These are phyloP conservation scores for Microchrysa polita DNA, from an alignment of 2,888 invertebrate species.

Conservation along the genomic window DNA sequence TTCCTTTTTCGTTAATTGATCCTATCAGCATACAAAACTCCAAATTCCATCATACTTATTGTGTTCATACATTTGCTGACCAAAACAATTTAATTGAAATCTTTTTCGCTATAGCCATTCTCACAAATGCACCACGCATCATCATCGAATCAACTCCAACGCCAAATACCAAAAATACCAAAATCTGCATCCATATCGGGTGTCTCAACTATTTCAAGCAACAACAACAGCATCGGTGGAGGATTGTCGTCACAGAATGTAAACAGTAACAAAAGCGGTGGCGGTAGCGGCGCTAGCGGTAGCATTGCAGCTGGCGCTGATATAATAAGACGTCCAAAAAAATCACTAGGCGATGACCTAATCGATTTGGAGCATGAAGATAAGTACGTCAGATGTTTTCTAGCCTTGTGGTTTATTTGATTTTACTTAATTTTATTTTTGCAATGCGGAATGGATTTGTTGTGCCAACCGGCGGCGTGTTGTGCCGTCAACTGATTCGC, in stretches of 20 bases:
- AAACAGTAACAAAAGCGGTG: background rate
- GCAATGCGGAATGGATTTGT: background rate
- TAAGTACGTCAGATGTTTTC: slow-evolving; percentile 57
- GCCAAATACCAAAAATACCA: slow-evolving; percentile 45
- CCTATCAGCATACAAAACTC: too few species aligned
- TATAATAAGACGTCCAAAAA: slow-evolving; percentile 44
- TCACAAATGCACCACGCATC: slow-evolving; percentile 32
- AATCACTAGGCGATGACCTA: slow-evolving; percentile 55
- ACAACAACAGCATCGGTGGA: background rate
- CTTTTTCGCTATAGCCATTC: slow-evolving; percentile 26
- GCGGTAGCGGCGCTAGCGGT: background rate
- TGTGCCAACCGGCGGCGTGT: slow-evolving; percentile 1
- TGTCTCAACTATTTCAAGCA: slow-evolving; percentile 46
- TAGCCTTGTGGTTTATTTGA: background rate
- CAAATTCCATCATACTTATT: too few species aligned
- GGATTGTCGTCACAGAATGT: background rate
- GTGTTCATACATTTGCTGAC: too few species aligned
- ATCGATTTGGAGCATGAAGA: slow-evolving; percentile 61
- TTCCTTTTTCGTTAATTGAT: too few species aligned
- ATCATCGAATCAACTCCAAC: slow-evolving; percentile 9
- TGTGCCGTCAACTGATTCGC: background rate
- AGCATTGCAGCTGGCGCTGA: background rate
- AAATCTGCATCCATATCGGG: slow-evolving; percentile 53
- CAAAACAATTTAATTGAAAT: background rate
- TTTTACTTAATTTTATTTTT: too few species aligned